Conservation (phyloP, 1,140 invertebrate genomes). For the Armadillidium nasatum region DNA sequence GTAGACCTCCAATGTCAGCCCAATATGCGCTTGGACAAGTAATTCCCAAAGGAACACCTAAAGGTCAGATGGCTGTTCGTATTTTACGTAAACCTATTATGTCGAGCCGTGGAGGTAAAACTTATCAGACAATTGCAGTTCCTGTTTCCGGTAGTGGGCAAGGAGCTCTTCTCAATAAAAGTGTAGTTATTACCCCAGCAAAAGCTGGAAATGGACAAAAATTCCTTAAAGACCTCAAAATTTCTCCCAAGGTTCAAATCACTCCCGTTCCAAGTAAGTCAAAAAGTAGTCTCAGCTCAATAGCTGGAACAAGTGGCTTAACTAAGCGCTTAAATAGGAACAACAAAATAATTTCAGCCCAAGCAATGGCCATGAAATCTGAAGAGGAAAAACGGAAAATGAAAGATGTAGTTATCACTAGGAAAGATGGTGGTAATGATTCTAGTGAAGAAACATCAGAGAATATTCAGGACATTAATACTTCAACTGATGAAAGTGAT, state of each 20-base stretch:
- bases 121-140: constrained; percentile 25
- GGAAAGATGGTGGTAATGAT: not conserved
- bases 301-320: not conserved
- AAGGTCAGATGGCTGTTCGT: constrained; percentile 28
- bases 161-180: constrained; percentile 31
- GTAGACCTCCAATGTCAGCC: constrained; percentile 22
- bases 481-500: not conserved
- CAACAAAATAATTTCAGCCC: not conserved
- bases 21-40: constrained; percentile 28
- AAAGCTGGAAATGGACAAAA: not conserved
- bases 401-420: not conserved
- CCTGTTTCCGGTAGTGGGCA: constrained; percentile 22
- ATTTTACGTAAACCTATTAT: constrained; percentile 22
- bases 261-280: not conserved
- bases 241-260: constrained; percentile 4
- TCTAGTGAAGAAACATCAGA: not conserved
- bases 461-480: not conserved
- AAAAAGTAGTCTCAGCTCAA: not conserved
- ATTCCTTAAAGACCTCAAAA: not conserved
- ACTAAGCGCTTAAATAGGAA: not conserved
- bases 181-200: constrained; percentile 29
- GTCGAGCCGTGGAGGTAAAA: constrained; percentile 21
- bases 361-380: not conserved
- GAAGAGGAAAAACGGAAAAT: not conserved
- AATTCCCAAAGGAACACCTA: constrained; percentile 12